Base-by-base conservation (phyloP, 2,113 vertebrate genomes). In the Baryphthengus martii region DNA sequence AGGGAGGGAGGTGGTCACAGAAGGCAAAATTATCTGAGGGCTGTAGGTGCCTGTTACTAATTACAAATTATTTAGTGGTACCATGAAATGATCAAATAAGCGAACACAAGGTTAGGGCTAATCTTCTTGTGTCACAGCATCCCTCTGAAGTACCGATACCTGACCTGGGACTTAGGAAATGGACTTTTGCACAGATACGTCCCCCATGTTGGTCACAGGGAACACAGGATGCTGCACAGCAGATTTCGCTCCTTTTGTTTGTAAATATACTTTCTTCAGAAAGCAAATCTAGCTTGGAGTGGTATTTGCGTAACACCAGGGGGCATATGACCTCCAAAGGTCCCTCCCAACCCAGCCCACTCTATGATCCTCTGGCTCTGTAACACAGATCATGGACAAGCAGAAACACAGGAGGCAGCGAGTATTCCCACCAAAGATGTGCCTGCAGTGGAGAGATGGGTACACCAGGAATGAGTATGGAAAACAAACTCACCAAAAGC, bases 61-160 rank as follows among this genome's bases (percentile, higher is more conserved):
- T 96, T 90, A 96, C 82, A 95, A 62, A 93, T 92, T 90, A 94
- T 85, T 89, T 79, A 78, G 23, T 56, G 70, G 78, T 75, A 94
- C 95, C 90, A 92, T 89, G 95, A 98, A 96, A 95, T 97, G 96
- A 98, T 98, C 98, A 98, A 97, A 98, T 90, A 97, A 97, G 97
- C 98, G 98, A 98, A 98, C 96, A 94, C 42, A 92, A 98, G 98
- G 98, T 98, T 97, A 98, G 95, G 96, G 97, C 98, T 98, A 98
- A 98, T 98, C 95, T 97, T 96, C 74, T 80, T 96, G 83, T 16
- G 61, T 82, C 52, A 52, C 35, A 89, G 88, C 82, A 72, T 81
- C 45, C 42, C 74, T 92, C 76, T 91, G 88, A 95, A 85, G 80
- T 52, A 79, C 45, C 7, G 25, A 50, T 13, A 55, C 28, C 58